Evolutionary conservation across 2,113 vertebrate species (phyloP), one percentile per base, ranked within the genome.

Genomic region (Ornithorhynchus anatinus): DNA sequence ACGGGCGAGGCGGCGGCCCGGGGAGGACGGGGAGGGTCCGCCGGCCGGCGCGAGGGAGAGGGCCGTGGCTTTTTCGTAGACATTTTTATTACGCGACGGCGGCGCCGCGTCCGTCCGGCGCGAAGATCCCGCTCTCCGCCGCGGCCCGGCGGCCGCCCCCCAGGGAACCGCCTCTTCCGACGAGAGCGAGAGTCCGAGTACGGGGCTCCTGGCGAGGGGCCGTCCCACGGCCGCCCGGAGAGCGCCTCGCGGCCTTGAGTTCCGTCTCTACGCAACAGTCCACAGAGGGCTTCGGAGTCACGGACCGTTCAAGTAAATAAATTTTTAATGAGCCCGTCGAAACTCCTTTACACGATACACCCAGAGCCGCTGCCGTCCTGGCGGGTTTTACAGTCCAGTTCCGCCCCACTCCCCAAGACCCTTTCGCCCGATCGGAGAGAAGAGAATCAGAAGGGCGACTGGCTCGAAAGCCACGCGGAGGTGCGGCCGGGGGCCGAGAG

Each of bases 251-350:
- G 65, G 53, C 79, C 88, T 86, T 57, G 62, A 80, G 83, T 87
- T 81, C 84, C 66, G 64, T 84, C 88, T 86, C 87, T 88, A 86
- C 84, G 86, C 69, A 89, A 88, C 45, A 79, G 82, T 75, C 89
- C 86, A 80, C 8, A 17, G 31, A 25, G 75, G 52, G 52, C 44
- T 76, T 60, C 9, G 38, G 59, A 20, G 88, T 72, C 70, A 62
- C 85, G 91, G 93, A 84, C 79, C 91, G 79, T 89, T 84, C 88
- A 86, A 27, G 90, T 91, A 90, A 86, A 78, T 86, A 82, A 81
- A 84, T 67, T 81, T 82, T 38, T 72, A 80, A 72, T 61, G 40
- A 70, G 85, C 67, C 85, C 79, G 75, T 39, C 32, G 61, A 77
- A 71, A 50, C 25, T 84, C 84, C 81, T 85, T 78, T 83, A 89